phyloP scores from a whole-genome alignment of 2,113 vertebrate genomes.

The Sorex fumeus region DNA sequence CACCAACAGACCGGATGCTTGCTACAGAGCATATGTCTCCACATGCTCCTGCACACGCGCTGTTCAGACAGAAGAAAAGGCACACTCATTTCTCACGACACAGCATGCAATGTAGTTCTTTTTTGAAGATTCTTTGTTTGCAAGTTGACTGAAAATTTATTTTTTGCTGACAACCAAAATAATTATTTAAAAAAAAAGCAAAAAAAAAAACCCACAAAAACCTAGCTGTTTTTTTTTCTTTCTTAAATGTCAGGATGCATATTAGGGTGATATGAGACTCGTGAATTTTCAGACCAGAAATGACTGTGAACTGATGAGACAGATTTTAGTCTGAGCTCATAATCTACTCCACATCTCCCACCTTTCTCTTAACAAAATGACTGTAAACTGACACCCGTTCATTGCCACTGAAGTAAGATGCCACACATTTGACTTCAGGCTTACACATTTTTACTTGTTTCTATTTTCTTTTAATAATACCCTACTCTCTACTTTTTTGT shows the following conservation, averaged over 20 bases:
- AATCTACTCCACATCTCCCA: not conserved
- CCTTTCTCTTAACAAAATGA: not conserved
- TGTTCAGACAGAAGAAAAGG: constrained; percentile 24
- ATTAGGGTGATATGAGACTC: not conserved
- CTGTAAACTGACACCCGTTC: constrained; percentile 41
- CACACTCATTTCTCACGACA: not conserved
- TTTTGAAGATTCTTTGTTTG: not conserved
- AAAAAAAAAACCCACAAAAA: not conserved
- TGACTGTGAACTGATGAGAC: constrained; percentile 18
- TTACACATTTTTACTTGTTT: constrained; percentile 13
- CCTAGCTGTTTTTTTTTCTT: constrained; percentile 46
- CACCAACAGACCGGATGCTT: not conserved
- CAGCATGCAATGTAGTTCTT: constrained; percentile 8
- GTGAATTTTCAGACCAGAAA: constrained; percentile 16
- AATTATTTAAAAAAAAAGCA: not conserved
- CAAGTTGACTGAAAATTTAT: not conserved
- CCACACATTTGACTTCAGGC: constrained; percentile 52
- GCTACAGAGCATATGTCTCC: not conserved
- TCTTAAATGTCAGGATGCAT: constrained; percentile 7
- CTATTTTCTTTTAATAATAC: not conserved
- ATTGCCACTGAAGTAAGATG: not conserved
- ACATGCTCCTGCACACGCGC: not conserved
- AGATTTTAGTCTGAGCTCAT: constrained; percentile 30
- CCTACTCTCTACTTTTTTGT: constrained; percentile 52
- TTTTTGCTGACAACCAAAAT: constrained; percentile 13